A percentile compares a stretch with the other conserved stretches of the same genome.
phyloP scores from a whole-genome alignment of 92 coral and sea anemone genomes.

The Chrysogorgia sp. region DNA sequence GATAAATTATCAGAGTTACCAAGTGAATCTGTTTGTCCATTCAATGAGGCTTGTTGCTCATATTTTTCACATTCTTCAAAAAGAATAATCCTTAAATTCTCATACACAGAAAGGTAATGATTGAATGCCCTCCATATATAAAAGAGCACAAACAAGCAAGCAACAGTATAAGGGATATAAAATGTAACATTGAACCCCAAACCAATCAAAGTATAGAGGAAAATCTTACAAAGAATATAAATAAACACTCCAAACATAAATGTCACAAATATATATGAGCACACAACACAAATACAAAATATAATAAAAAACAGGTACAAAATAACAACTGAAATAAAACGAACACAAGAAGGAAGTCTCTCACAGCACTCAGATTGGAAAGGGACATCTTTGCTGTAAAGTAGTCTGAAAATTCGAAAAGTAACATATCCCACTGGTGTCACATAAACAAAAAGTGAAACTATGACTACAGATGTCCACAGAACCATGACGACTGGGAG shows the following conservation, averaged over 20 bases:
- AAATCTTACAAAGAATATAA: slow-evolving; percentile 66
- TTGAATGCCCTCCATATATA: slow-evolving; percentile 68
- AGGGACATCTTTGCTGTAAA: slow-evolving; percentile 77
- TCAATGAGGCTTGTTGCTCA: slow-evolving; percentile 56
- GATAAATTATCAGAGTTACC: slow-evolving; percentile 13
- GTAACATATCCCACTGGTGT: slow-evolving; percentile 92
- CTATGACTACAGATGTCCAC: slow-evolving; percentile 67
- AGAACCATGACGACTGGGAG: slow-evolving; percentile 63
- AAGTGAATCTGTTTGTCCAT: slow-evolving; percentile 1
- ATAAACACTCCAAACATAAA: slow-evolving; percentile 76
- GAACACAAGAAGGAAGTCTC: slow-evolving; percentile 65
- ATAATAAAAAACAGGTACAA: slow-evolving; percentile 78
- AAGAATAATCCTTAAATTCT: slow-evolving; percentile 67
- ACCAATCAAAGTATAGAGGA: slow-evolving; percentile 83
- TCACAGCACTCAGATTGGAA: slow-evolving; percentile 69
- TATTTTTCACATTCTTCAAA: slow-evolving; percentile 89
- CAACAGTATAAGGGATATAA: slow-evolving; percentile 76
- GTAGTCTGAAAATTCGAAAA: slow-evolving; percentile 85
- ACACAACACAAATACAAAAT: slow-evolving; percentile 85
- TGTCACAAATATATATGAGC: slow-evolving; percentile 67
- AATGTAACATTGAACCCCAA: slow-evolving; percentile 76
- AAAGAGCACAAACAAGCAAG: slow-evolving; percentile 52
- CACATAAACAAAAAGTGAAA: slow-evolving; percentile 77
- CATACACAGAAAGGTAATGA: slow-evolving; percentile 70
- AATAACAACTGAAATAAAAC: slow-evolving; percentile 68